These are phyloP conservation scores for Drosophila subsilvestris DNA, from an alignment of 2,888 invertebrate genomes.

Conservation along the genomic window DNA sequence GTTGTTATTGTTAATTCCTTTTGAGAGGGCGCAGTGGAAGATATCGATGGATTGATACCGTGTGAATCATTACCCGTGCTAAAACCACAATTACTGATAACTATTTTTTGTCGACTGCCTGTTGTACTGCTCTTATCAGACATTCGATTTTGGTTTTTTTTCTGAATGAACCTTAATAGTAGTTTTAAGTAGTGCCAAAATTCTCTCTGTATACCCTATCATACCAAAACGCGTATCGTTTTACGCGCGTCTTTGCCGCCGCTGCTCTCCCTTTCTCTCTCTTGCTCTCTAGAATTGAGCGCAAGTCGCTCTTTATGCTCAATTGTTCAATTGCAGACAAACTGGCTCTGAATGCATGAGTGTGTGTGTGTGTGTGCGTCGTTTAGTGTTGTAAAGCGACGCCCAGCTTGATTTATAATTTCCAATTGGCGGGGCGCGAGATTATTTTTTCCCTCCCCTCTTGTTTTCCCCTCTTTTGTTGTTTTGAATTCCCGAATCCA, in stretches of 20 bases:
- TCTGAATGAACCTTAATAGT: neutral
- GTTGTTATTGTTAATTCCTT: conserved; percentile 73
- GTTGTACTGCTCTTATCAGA: neutral
- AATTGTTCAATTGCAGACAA: conserved; percentile 52
- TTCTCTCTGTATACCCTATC: conserved; percentile 39
- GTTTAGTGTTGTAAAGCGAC: conserved; percentile 40
- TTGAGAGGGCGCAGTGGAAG: conserved; percentile 27
- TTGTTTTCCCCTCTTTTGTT: conserved; percentile 20
- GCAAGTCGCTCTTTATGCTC: conserved; percentile 75
- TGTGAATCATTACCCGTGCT: neutral
- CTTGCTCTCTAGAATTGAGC: conserved; percentile 55
- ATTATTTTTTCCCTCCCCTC: conserved; percentile 18
- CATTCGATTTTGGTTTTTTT: neutral
- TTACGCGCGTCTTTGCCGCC: conserved; percentile 67
- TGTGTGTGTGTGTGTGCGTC: conserved; percentile 38
- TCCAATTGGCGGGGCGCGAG: conserved; percentile 73
- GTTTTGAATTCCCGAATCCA: conserved; percentile 37
- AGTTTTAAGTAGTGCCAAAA: conserved; percentile 25
- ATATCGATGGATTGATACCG: neutral
- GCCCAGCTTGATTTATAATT: conserved; percentile 61
- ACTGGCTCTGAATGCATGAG: conserved; percentile 42
- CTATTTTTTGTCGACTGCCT: neutral
- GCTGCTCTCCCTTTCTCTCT: conserved; percentile 12
- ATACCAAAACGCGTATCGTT: conserved; percentile 54
- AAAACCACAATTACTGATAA: neutral